Conservation (phyloP, 92 coral and sea anemone species). For the Bergia puertoricense region DNA sequence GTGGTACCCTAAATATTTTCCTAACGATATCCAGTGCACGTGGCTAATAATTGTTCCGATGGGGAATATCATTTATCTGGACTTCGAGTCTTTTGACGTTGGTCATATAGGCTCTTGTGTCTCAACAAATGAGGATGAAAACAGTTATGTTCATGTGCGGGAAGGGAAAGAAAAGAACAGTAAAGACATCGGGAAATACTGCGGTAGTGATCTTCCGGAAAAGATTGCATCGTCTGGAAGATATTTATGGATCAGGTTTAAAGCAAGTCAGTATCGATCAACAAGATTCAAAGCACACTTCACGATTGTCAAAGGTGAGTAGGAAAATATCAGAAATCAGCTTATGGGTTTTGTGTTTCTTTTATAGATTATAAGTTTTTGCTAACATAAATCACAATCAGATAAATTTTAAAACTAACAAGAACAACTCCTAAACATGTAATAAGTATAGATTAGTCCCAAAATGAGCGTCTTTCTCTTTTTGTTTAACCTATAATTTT, state of each 20-base stretch:
- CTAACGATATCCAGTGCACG: conserved; percentile 28
- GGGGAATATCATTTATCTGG: conserved; percentile 1
- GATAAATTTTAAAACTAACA: too few relatives aligned
- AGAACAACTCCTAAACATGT: too few relatives aligned
- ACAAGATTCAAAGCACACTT: conserved; percentile 32
- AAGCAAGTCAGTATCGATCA: conserved; percentile 33
- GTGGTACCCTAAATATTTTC: conserved; percentile 13
- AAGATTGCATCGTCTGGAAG: conserved; percentile 27
- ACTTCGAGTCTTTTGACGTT: conserved; percentile 26
- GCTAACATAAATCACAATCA: too few relatives aligned
- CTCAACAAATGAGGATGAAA: not conserved
- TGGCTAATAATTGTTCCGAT: conserved; percentile 34
- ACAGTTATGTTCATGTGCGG: conserved; percentile 23
- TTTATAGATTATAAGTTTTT: too few relatives aligned
- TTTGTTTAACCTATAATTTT: too few relatives aligned
- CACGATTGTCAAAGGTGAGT: conserved; percentile 31
- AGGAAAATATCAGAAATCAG: too few relatives aligned
- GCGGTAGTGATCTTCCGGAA: not conserved
- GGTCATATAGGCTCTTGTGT: conserved; percentile 38
- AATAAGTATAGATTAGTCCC: too few relatives aligned
- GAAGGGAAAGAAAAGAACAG: conserved; percentile 17
- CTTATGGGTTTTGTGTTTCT: too few relatives aligned
- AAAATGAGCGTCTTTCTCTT: too few relatives aligned
- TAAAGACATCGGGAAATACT: conserved; percentile 33
- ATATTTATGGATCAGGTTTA: conserved; percentile 38